Percentiles rank a stretch among this genome's conserved stretches.
phyloP scores from a whole-genome alignment of 1,140 invertebrate species.

The Vanessa atalanta region DNA sequence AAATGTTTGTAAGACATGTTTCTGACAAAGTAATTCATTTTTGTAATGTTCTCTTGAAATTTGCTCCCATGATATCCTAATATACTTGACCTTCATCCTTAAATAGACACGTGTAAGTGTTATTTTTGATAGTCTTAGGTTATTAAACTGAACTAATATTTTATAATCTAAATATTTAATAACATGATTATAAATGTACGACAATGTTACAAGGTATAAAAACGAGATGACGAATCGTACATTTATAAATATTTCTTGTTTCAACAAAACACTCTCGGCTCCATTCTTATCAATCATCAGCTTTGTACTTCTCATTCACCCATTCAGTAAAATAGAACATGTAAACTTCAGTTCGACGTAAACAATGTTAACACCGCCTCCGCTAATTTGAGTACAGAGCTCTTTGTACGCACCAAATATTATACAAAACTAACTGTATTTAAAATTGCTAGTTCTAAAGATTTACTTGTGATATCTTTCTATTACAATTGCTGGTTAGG shows the following conservation, averaged over 20 bases:
- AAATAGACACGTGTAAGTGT: no score
- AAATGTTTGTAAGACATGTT: no score
- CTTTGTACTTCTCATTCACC: conserved; percentile 16
- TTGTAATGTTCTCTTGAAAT: no score
- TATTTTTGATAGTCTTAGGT: no score
- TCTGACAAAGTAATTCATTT: no score
- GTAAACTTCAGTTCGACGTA: conserved; percentile 30
- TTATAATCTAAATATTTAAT: no score
- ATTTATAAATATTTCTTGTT: not conserved
- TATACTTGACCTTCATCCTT: no score
- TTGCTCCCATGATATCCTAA: no score
- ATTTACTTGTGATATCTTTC: not conserved
- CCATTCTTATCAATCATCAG: conserved; percentile 17
- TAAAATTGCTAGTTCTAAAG: conserved; percentile 16
- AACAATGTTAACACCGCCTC: conserved; percentile 42
- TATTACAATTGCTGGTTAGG: no score
- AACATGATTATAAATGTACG: no score
- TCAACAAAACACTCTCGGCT: conserved; percentile 7
- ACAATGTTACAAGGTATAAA: not conserved
- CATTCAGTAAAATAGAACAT: conserved; percentile 19
- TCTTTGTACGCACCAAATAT: conserved; percentile 38
- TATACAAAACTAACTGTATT: conserved; percentile 31
- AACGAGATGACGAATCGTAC: not conserved
- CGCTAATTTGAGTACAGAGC: conserved; percentile 47
- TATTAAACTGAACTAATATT: no score